Conservation (phyloP, 1,140 invertebrate genomes). For the Pseudomyrmex flavicornis region DNA sequence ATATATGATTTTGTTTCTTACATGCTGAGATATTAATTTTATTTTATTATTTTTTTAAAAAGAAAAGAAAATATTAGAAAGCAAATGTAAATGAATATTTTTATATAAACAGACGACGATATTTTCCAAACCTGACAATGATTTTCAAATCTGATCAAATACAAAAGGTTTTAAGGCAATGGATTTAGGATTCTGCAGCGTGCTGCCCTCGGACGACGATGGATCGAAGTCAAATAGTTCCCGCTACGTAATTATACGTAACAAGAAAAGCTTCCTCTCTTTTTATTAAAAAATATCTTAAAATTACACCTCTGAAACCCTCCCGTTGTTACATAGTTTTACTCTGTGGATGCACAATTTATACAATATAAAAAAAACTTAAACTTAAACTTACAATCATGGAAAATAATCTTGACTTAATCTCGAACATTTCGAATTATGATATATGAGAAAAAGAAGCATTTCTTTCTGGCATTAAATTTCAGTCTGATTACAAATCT, state of each 20-base stretch:
- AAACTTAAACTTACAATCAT: too few relatives aligned
- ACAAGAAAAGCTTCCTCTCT: slow-evolving; percentile 1
- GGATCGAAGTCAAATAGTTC: slow-evolving; percentile 59
- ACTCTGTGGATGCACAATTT: too few relatives aligned
- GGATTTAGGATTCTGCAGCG: slow-evolving; percentile 63
- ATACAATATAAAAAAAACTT: too few relatives aligned
- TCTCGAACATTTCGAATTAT: too few relatives aligned
- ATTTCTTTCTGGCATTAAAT: too few relatives aligned
- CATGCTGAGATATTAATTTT: background rate
- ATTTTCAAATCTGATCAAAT: background rate
- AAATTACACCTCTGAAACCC: background rate
- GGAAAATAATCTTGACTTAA: too few relatives aligned
- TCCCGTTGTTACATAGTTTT: background rate
- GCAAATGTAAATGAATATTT: background rate
- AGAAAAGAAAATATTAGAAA: background rate
- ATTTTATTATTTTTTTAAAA: background rate
- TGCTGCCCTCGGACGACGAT: slow-evolving; percentile 76
- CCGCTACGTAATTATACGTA: slow-evolving; percentile 32
- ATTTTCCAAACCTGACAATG: too few relatives aligned
- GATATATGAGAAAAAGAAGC: too few relatives aligned
- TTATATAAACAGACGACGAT: background rate
- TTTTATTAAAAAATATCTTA: slow-evolving; percentile 1
- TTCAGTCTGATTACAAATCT: too few relatives aligned
- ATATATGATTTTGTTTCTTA: background rate
- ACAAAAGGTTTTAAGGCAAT: slow-evolving; percentile 48